Percentiles rank a stretch among this genome's conserved stretches.
Evolutionary conservation across 2,888 invertebrate species (phyloP).

Genomic region (Drosophila birchii): DNA sequence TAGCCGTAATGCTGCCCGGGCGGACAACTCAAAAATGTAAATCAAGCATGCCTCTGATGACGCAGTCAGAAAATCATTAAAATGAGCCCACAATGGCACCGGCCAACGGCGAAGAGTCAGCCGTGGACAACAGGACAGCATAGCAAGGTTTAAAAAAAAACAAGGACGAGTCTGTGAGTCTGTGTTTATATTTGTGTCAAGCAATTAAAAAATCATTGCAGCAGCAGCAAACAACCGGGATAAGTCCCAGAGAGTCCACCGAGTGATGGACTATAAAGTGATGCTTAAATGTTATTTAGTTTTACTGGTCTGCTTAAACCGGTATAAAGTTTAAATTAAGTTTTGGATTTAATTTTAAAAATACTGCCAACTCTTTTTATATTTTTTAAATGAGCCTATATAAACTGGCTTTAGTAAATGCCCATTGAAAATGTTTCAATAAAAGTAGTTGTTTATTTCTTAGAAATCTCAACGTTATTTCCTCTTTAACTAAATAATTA

Average conservation of each 20-base stretch:
- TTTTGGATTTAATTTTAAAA: not conserved
- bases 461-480: not conserved
- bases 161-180: constrained; percentile 33
- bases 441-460: not conserved
- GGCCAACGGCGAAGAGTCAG: constrained; percentile 23
- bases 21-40: constrained; percentile 48
- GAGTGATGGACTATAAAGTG: constrained; percentile 5
- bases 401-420: not conserved
- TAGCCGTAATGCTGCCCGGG: constrained; percentile 34
- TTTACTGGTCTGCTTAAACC: not conserved
- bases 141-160: constrained; percentile 5
- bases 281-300: constrained; percentile 2
- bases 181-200: constrained; percentile 55
- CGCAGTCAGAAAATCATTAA: constrained; percentile 53
- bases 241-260: not conserved
- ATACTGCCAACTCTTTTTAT: not conserved
- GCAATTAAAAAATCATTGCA: constrained; percentile 62
- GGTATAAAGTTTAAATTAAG: not conserved
- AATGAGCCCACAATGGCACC: constrained; percentile 43
- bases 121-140: constrained; percentile 12
- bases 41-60: constrained; percentile 53
- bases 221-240: constrained; percentile 38
- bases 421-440: not conserved
- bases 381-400: not conserved
- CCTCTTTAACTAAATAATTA: no score